phyloP scores from a whole-genome alignment of 2,888 invertebrate species.

The Tipula vernalis region DNA sequence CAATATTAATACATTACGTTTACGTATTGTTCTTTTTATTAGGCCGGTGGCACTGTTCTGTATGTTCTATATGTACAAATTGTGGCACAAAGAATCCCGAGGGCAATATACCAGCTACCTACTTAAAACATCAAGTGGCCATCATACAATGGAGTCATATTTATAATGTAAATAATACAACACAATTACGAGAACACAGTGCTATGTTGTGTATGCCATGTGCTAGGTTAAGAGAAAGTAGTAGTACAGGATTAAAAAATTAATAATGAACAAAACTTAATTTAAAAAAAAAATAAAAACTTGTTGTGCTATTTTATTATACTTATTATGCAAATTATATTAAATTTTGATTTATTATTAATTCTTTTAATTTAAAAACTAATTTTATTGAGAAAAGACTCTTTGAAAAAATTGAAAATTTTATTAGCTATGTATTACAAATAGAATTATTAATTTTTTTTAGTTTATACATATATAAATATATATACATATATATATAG shows the following conservation, averaged over 20 bases:
- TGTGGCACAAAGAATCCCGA: conserved; percentile 44
- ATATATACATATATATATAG: not conserved
- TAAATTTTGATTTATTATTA: not conserved
- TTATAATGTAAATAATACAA: conserved; percentile 32
- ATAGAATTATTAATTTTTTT: not conserved
- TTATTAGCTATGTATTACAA: not conserved
- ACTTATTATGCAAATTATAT: not conserved
- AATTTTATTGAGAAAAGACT: not conserved
- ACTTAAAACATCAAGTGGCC: conserved; percentile 22
- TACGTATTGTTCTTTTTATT: conserved; percentile 5
- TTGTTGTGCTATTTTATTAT: not conserved
- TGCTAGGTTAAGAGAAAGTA: conserved; percentile 23
- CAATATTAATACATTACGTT: not conserved
- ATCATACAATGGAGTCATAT: conserved; percentile 30
- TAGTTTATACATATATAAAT: not conserved
- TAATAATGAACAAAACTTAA: not conserved
- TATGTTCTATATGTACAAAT: conserved; percentile 58
- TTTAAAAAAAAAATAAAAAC: not conserved
- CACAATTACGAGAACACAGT: conserved; percentile 32
- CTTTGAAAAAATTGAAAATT: not conserved
- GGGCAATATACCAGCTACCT: conserved; percentile 37
- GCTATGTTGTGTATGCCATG: conserved; percentile 46
- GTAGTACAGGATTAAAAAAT: not conserved
- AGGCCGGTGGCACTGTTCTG: conserved; percentile 78
- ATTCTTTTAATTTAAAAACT: not conserved